Base-by-base conservation (phyloP, 2,888 invertebrate genomes). In the Phymatocera aterrima region DNA sequence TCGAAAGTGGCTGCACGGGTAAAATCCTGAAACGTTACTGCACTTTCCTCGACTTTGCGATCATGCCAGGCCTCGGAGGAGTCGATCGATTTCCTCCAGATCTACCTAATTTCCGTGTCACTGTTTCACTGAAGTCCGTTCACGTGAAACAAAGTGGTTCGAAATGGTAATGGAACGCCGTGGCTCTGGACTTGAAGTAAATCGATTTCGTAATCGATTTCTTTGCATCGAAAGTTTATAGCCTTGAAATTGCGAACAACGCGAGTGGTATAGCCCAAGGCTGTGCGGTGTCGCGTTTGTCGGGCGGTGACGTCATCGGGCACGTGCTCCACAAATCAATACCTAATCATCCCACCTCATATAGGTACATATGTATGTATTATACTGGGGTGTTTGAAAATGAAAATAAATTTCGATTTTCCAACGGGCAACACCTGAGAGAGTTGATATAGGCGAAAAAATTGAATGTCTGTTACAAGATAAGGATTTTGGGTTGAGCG, bases 181-280 rank as follows among this genome's bases (percentile, higher is more conserved):
- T 68, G 1, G 60, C 15, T 61, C n/a, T 2, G n/a, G 3, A 34
- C 15, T 21, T 43, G 24, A 68, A n/a, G 15, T 68, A 46, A 68
- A 68, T 43, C 68, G 68, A 68, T 46, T 68, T 24, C 68, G 68
- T 68, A 68, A 68, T 68, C 68, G 68, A 68, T 43, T 68, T 68
- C 46, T 43, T 68, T 68, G 68, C 68, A 68, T 68, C 68, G 68
- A 68, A 68, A 68, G 68, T 68, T 43, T 68, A 68, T 68, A n/a
- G n/a, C 68, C 68, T 68, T 68, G 68, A 68, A 46, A 68, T 68
- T 68, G 46, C 68, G 28, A 68, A 68, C 68, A 46, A 46, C 68
- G 28, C n/a, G 37, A n/a, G n/a, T n/a, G n/a, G n/a, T 68, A 28
- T 28, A 65, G 46, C 46, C 46, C 68, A 68, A 68, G 68, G 68